Percentiles rank a stretch among this genome's conserved stretches.
Evolutionary conservation across 2,888 invertebrate species (phyloP).

Genomic region (Onthophagus sagittarius): DNA sequence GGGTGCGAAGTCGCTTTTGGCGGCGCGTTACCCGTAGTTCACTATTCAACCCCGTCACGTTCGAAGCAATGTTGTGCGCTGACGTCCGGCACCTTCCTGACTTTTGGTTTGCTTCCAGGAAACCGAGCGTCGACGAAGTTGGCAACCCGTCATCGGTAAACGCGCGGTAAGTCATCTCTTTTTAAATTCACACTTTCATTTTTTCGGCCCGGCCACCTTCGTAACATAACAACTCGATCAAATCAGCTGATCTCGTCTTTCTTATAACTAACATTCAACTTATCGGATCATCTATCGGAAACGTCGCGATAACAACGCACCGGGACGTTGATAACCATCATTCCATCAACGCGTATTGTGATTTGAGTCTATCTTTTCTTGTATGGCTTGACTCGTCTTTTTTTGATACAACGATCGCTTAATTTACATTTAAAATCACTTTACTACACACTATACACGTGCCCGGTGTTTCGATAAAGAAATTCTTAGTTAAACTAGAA

Average conservation of each 20-base stretch:
- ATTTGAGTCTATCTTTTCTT: background rate
- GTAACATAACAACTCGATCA: background rate
- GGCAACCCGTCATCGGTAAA: conserved; percentile 81
- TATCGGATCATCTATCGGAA: background rate
- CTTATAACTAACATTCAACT: background rate
- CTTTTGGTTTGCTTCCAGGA: conserved; percentile 64
- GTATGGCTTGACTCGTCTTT: background rate
- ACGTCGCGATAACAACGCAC: background rate
- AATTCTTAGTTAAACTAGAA: no score
- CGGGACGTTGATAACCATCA: background rate
- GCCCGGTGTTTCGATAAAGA: no score
- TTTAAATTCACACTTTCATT: conserved; percentile 22
- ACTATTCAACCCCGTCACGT: background rate
- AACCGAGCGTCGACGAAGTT: conserved; percentile 82
- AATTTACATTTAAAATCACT: background rate
- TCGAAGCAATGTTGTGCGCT: conserved; percentile 39
- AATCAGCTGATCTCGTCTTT: background rate
- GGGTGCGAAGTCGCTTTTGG: conserved; percentile 33
- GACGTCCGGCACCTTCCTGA: conserved; percentile 37
- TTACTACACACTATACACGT: background rate
- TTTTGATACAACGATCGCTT: background rate
- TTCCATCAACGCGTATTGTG: background rate
- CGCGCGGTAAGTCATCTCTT: conserved; percentile 69
- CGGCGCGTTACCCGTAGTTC: conserved; percentile 21
- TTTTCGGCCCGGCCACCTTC: background rate